Base-by-base conservation (phyloP, 1,140 invertebrate genomes). In the Gonioctena quinquepunctata region DNA sequence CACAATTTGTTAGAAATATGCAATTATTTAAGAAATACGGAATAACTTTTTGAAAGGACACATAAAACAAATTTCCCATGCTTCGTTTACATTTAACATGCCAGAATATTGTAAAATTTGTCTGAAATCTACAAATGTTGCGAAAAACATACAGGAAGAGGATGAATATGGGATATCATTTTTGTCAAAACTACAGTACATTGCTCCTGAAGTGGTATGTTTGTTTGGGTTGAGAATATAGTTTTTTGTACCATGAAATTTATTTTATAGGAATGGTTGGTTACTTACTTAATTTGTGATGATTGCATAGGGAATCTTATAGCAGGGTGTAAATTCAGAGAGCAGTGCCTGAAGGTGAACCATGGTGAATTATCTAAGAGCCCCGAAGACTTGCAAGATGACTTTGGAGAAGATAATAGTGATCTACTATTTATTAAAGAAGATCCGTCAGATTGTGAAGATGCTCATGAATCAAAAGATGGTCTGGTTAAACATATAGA, bases 401-500 rank as follows among this genome's bases (percentile, higher is more conserved):
- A 13, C 2, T 16, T 19, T 19, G 11, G 16, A 16, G 13, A 52
- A 11, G 28, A 63, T 63, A 21, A 49, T 48, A 49, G 18, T 63
- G 61, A 63, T 42, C 11, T 42, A 42, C 16, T n/a, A 42, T 42
- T n/a, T 52, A 23, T 21, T 8, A 52, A 66, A 52, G 23, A 49
- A 66, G 63, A 65, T 6, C 8, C 13, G 19, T 60, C 25, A 25
- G n/a, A 67, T 16, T 73, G 71, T 27, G 21, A 27, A 5, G 23
- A 23, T n/a, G 57, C n/a, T 6, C 66, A 60, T 48, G 52, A 3
- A 1, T 26, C 49, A n/a, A 70, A 67, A 57, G 62, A 66, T 13
- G 65, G 64, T 11, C 28, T 73, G 2, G 25, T 63, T 7, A 18
- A 19, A n/a, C 71, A 73, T 21, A 63, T 42, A 18, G 61, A 70